Conservation (phyloP, 2,113 vertebrate genomes). For the Blennius ocellaris region DNA sequence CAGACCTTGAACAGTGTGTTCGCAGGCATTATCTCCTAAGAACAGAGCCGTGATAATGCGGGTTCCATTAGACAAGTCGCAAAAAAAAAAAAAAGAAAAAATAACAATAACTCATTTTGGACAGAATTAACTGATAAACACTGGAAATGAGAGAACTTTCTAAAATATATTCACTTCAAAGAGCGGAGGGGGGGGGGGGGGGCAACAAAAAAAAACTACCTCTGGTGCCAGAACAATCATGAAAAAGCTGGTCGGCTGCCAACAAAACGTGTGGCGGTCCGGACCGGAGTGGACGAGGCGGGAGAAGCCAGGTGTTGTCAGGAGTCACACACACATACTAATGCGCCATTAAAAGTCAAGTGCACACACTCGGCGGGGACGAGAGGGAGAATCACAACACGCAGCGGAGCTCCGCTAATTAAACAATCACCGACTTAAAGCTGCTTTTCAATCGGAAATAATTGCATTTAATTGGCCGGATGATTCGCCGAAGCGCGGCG, state of each 20-base stretch:
- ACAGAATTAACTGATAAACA: constrained; percentile 67
- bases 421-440: constrained; percentile 1
- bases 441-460: too few relatives aligned
- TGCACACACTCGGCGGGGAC: constrained; percentile 25
- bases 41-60: constrained; percentile 68
- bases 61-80: constrained; percentile 50
- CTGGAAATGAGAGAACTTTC: constrained; percentile 55
- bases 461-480: too few relatives aligned
- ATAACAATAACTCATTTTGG: constrained; percentile 62
- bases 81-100: constrained; percentile 45
- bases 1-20: constrained; percentile 68
- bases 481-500: too few relatives aligned
- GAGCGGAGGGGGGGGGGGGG: constrained; percentile 38
- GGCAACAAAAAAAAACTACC: neutral
- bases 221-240: constrained; percentile 61
- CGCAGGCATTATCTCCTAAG: constrained; percentile 68
- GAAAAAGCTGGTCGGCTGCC: constrained; percentile 40
- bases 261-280: constrained; percentile 40
- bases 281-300: constrained; percentile 42
- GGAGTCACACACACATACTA: constrained; percentile 43
- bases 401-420: constrained; percentile 18
- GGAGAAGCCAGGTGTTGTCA: constrained; percentile 38
- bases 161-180: constrained; percentile 64
- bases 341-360: constrained; percentile 60
- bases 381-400: constrained; percentile 6